A percentile compares a stretch with the other conserved stretches of the same genome.
phyloP scores from a whole-genome alignment of 2,888 invertebrate species.

The Leucozona laternaria region DNA sequence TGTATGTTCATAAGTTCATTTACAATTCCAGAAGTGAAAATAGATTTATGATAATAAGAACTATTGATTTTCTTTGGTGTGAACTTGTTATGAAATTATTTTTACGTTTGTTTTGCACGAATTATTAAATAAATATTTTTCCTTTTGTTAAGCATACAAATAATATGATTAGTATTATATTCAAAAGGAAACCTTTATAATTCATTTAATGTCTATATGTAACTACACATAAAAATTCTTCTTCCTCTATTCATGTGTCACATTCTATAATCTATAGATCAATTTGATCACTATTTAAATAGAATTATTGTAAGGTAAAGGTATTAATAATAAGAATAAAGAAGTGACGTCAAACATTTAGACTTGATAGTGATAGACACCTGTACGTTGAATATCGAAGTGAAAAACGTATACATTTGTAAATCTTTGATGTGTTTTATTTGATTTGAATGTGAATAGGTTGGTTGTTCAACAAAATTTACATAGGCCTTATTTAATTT shows the following conservation, averaged over 20 bases:
- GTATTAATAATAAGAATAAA: neutral
- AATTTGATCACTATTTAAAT: neutral
- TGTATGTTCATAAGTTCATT: neutral
- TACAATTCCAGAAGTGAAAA: conserved; percentile 8
- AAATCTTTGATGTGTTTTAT: neutral
- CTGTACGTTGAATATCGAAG: neutral
- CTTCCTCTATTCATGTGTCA: neutral
- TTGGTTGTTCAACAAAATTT: no score
- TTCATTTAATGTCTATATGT: neutral
- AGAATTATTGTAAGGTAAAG: neutral
- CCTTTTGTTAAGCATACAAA: neutral
- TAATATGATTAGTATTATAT: neutral
- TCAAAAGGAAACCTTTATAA: neutral
- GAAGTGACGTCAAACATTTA: neutral
- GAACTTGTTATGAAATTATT: neutral
- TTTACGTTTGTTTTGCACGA: neutral
- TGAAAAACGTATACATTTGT: neutral
- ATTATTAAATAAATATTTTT: conserved; percentile 10
- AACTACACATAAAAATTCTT: neutral
- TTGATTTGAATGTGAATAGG: neutral
- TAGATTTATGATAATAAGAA: conserved; percentile 2
- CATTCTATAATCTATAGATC: neutral
- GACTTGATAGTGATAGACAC: neutral
- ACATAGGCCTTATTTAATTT: no score
- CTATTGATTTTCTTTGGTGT: conserved; percentile 12